A percentile compares a stretch with the other conserved stretches of the same genome.
phyloP scores from a whole-genome alignment of 37 sponge, comb jelly and placozoan species.

The Halisarca cf. caerulea region DNA sequence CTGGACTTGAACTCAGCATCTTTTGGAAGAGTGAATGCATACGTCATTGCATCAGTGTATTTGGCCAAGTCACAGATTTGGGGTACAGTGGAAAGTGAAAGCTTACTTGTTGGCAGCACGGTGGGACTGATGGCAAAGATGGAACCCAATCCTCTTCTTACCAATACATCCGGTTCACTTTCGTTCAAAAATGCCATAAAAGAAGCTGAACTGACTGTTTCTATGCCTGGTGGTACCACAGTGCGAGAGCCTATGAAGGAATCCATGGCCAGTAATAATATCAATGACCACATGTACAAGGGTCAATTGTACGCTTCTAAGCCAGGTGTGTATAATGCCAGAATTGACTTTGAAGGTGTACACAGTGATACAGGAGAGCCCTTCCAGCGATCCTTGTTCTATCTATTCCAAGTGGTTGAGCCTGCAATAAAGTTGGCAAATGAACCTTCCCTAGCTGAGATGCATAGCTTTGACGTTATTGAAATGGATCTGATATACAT shows the following conservation, averaged over 20 bases:
- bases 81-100: not conserved
- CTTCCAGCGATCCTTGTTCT: slow-evolving; percentile 33
- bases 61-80: not conserved
- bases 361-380: not conserved
- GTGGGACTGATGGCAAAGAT: not conserved
- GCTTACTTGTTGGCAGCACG: not conserved
- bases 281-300: not conserved
- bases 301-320: not conserved
- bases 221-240: not conserved
- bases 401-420: slow-evolving; percentile 28
- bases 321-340: slow-evolving; percentile 21
- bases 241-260: not conserved
- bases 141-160: not conserved
- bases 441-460: not conserved
- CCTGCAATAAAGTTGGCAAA: not conserved
- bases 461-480: not conserved
- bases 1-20: not conserved
- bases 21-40: not conserved
- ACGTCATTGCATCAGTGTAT: slow-evolving; percentile 1
- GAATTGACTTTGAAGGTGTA: slow-evolving; percentile 16
- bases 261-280: not conserved
- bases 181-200: not conserved
- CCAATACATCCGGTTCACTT: not conserved
- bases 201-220: not conserved
- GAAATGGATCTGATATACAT: slow-evolving; percentile 10